Evolutionary conservation across 1,140 invertebrate genomes (phyloP).

Genomic region (Hormaphis cornu): DNA sequence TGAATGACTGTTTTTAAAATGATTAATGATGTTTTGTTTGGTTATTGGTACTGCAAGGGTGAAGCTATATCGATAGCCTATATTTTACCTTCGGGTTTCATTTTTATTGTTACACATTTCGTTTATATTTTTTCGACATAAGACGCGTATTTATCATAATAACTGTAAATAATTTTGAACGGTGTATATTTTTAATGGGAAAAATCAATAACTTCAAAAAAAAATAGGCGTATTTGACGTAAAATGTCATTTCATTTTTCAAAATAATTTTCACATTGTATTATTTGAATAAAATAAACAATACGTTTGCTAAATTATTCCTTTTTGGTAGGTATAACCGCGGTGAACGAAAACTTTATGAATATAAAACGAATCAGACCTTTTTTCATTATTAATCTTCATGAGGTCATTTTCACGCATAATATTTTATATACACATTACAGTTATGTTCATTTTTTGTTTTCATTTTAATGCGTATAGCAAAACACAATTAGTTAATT

Average conservation of each 20-base stretch:
- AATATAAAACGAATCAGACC: slow-evolving; percentile 20
- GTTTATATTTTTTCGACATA: background rate
- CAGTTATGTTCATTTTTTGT: background rate
- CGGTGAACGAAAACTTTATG: slow-evolving; percentile 3
- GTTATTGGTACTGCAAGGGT: no score
- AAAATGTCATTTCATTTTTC: slow-evolving; percentile 12
- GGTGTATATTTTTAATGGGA: background rate
- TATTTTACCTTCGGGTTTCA: background rate
- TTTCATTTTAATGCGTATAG: background rate
- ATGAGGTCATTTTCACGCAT: slow-evolving; percentile 18
- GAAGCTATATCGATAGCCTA: background rate
- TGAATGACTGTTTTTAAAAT: no score
- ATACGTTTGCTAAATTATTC: slow-evolving; percentile 15
- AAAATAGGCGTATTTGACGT: slow-evolving; percentile 5
- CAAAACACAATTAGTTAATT: slow-evolving; percentile 31
- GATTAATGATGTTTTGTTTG: no score
- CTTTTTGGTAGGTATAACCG: background rate
- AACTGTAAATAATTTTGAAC: background rate
- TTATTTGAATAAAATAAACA: slow-evolving; percentile 16
- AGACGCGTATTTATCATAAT: background rate
- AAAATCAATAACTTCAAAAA: slow-evolving; percentile 2
- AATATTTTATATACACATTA: background rate
- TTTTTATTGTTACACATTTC: background rate
- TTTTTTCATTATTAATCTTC: slow-evolving; percentile 27
- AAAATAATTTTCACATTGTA: background rate